Evolutionary conservation across 2,888 invertebrate species (phyloP).

Genomic region (Rapana venosa): DNA sequence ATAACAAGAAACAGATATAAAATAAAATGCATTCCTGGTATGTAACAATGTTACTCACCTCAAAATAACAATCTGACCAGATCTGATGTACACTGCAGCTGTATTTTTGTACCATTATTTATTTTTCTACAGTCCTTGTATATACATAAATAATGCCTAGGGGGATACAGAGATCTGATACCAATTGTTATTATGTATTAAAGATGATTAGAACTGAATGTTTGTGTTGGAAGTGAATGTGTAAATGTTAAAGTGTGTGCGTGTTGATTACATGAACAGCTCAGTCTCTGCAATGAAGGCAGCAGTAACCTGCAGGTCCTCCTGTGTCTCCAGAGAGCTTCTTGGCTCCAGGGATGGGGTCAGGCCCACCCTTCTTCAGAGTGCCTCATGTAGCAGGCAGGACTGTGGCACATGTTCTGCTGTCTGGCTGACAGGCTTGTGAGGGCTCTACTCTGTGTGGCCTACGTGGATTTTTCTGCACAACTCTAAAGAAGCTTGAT

Average conservation of each 20-base stretch:
- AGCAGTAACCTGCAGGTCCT: neutral
- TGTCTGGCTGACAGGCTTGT: no score
- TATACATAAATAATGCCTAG: neutral
- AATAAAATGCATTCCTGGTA: neutral
- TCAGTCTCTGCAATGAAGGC: neutral
- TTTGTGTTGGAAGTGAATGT: no score
- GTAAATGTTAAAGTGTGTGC: neutral
- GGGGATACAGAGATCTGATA: constrained; percentile 4
- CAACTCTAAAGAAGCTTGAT: no score
- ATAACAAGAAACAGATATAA: neutral
- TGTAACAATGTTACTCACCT: constrained; percentile 3
- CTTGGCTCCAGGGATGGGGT: no score
- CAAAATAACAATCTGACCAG: neutral
- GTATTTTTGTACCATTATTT: constrained; percentile 30
- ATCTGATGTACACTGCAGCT: neutral
- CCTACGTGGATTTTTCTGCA: no score
- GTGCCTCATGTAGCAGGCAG: no score
- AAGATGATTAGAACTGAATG: neutral
- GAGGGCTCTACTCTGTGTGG: no score
- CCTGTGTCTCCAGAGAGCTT: neutral
- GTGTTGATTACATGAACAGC: no score
- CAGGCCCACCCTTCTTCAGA: no score
- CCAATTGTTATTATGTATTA: neutral
- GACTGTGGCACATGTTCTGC: no score
- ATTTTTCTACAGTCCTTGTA: constrained; percentile 14